A percentile compares a stretch with the other conserved stretches of the same genome.
These are phyloP conservation scores for Epinotia brunnichana DNA, from an alignment of 2,888 invertebrate genomes.

Conservation along the genomic window DNA sequence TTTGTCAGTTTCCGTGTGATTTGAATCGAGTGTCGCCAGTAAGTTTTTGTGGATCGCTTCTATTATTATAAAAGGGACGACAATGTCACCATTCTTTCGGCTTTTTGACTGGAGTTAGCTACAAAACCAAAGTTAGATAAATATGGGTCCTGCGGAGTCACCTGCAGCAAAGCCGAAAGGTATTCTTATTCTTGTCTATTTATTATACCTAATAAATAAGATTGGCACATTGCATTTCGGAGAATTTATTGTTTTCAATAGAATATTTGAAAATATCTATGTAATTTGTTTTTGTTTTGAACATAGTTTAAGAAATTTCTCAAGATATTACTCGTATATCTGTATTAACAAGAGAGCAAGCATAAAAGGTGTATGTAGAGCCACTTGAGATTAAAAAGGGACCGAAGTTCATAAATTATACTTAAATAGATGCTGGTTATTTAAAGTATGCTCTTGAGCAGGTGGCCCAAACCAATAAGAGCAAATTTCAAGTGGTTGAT, in stretches of 20 bases:
- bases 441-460: conserved; percentile 59
- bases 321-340: conserved; percentile 1
- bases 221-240: background rate
- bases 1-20: conserved; percentile 58
- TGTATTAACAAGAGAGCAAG: conserved; percentile 57
- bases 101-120: conserved; percentile 31
- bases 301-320: conserved; percentile 1
- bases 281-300: background rate
- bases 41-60: conserved; percentile 39
- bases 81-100: conserved; percentile 24
- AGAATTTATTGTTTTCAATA: too few relatives aligned
- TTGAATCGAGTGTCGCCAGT: conserved; percentile 47
- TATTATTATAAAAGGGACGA: conserved; percentile 35
- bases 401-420: conserved; percentile 68
- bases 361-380: conserved; percentile 60
- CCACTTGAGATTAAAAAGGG: conserved; percentile 66
- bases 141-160: background rate
- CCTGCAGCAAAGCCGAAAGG: background rate
- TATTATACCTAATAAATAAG: background rate
- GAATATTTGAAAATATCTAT: too few relatives aligned
- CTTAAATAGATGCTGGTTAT: conserved; percentile 67
- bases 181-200: too few relatives aligned
- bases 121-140: conserved; percentile 27
- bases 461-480: conserved; percentile 50
- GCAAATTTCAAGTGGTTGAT: conserved; percentile 27